Evolutionary conservation across 2,888 invertebrate species (phyloP).

Genomic region (Entomobrya proxima): DNA sequence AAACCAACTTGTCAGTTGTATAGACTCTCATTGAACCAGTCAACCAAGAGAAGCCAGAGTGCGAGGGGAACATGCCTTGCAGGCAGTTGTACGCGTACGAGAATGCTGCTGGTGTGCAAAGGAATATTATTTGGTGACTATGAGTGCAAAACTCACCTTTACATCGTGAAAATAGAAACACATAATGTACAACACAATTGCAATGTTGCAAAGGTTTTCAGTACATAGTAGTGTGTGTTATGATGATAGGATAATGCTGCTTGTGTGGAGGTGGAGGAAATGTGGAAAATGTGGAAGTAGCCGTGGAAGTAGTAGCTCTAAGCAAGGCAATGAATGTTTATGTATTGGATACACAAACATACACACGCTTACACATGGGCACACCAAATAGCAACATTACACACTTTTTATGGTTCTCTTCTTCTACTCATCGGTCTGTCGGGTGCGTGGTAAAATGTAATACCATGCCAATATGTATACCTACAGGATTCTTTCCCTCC

Average conservation of each 20-base stretch:
- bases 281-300: not conserved
- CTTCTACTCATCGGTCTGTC: not conserved
- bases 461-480: not conserved
- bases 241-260: too few species aligned
- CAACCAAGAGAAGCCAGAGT: conserved; percentile 15
- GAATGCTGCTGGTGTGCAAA: not conserved
- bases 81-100: conserved; percentile 17
- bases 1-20: conserved; percentile 41
- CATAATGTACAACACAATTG: not conserved
- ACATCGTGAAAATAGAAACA: conserved; percentile 2
- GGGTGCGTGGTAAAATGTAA: not conserved
- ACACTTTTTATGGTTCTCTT: conserved; percentile 6
- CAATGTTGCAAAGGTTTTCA: not conserved
- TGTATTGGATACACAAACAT: conserved; percentile 23
- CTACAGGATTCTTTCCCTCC: too few species aligned
- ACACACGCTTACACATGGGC: not conserved
- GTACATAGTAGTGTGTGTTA: not conserved
- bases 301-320: not conserved
- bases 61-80: conserved; percentile 44
- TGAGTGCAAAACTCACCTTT: conserved; percentile 41
- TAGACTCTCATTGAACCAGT: conserved; percentile 10
- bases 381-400: not conserved
- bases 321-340: conserved; percentile 7
- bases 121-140: conserved; percentile 15
- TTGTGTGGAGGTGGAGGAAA: not conserved